Evolutionary conservation across 2,113 vertebrate species (phyloP), one percentile per base, ranked within the genome.

Genomic region (Ophiodon elongatus): DNA sequence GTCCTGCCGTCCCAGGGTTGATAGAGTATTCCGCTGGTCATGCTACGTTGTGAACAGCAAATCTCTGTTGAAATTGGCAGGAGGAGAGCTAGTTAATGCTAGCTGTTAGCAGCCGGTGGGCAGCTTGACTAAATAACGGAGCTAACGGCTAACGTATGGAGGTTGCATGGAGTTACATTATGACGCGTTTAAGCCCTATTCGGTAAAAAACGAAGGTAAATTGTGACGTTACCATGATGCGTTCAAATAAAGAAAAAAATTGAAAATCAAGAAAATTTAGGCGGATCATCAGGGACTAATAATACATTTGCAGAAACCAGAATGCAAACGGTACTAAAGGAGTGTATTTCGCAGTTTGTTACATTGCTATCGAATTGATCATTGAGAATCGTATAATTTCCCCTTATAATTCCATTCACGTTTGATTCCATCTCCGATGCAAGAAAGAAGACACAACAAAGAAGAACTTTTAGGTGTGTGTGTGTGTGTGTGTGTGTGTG

Each of bases 401-500:
- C 6, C 23, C 3, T 35, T 21, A 25, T 29, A 9, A 50, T 39
- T 60, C 14, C 1, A 31, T 59, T 10, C 25, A 43, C 23, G 33
- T 41, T 76, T 21, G 2, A 27, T 9, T 63, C 11, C 11, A 29
- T 63, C 2, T 76, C 25, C n/a, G 3, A 15, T 60, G 11, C 8
- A 71, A 65, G 2, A 35, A 4, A 41, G 59, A 47, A 17, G 2
- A 72, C 11, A 31, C 15, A 33, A 76, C 6, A 66, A 59, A 37
- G 13, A 35, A 9, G 19, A 31, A 56, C 54, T 62, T 77, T 54
- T 63, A 35, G 54, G 65, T 29, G 41, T 47, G 41, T 43, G 41
- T 43, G 41, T 43, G 41, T 43, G 41, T 2, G 13, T 63, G 60
- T 35, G 31, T 63, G 72, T 45, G 23, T 82, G 67, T 84, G 21